Evolutionary conservation across 2,113 vertebrate genomes (phyloP).

Genomic region (Erythrocercus mccallii): DNA sequence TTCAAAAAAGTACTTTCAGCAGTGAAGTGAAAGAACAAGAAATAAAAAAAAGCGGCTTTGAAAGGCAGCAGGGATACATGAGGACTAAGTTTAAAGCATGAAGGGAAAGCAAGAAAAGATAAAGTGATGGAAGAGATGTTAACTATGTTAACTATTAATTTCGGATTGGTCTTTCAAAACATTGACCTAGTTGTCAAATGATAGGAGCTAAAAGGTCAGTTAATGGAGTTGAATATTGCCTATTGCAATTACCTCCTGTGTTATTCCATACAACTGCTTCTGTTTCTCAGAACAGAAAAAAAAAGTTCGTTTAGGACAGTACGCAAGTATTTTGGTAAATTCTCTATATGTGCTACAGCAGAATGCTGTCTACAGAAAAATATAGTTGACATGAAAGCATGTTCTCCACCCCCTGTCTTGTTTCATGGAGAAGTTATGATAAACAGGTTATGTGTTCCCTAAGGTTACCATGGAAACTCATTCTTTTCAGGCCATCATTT

Average conservation of each 20-base stretch:
- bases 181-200: constrained; percentile 6
- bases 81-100: background rate
- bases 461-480: constrained; percentile 80
- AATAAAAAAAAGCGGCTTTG: background rate
- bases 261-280: background rate
- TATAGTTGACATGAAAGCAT: constrained; percentile 67
- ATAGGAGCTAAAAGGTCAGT: background rate
- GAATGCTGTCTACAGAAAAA: constrained; percentile 61
- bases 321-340: constrained; percentile 10
- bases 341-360: constrained; percentile 29
- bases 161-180: constrained; percentile 18
- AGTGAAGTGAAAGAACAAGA: background rate
- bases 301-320: constrained; percentile 45
- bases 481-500: constrained; percentile 79
- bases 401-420: constrained; percentile 61
- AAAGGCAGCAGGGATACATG: constrained; percentile 6
- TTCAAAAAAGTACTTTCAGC: constrained; percentile 35
- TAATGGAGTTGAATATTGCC: background rate
- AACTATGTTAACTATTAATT: constrained; percentile 12
- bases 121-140: background rate
- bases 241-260: background rate
- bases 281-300: background rate
- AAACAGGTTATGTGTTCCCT: constrained; percentile 78
- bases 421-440: constrained; percentile 74
- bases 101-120: background rate